Base-by-base conservation (phyloP, 2,797 vertebrate species). In the Pachyuromys duprasi region DNA sequence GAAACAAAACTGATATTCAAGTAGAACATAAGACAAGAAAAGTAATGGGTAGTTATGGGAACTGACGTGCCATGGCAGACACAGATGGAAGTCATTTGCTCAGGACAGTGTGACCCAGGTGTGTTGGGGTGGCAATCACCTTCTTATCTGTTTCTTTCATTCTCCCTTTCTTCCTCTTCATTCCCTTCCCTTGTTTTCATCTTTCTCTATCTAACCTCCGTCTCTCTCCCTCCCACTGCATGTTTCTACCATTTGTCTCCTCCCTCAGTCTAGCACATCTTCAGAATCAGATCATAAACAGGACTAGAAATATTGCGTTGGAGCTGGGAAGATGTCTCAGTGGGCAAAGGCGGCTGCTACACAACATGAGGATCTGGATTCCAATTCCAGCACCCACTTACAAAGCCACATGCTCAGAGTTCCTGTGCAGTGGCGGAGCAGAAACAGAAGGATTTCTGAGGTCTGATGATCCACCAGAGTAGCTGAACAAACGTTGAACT, bases 1-100 rank as follows among this genome's bases (percentile, higher is more conserved):
- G 26, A 57, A 92, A 88, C 3, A 90, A 81, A 86, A 65, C 0
- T 90, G 45, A 69, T 76, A 89, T 28, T 93, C n/a, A 90, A 79
- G 82, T 39, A 90, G 22, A 55, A 76, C 90, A 24, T 31, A 74
- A 53, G 15, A 67, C 4, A 81, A 53, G 20, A 92, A 91, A 69
- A 93, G 88, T 82, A 55, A 82, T 33, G 36, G 42, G 22, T 31
- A 24, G 6, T 67, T 70, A 3, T 4, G 39, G 17, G n/a, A 49
- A 49, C 49, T 49, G 49, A 49, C 49, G 1, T 9, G 49, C 49
- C 45, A 49, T 11, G 45, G 45, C 28, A 92, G 81, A 92, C 14
- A 14, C 2, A 24, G 15, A 17, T 72, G 63, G 49, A 83, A 80
- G 63, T 36, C n/a, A 67, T 92, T 93, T 92, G 45, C 17, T 89